phyloP scores from a whole-genome alignment of 2,888 invertebrate species.

The Graphium colonna region DNA sequence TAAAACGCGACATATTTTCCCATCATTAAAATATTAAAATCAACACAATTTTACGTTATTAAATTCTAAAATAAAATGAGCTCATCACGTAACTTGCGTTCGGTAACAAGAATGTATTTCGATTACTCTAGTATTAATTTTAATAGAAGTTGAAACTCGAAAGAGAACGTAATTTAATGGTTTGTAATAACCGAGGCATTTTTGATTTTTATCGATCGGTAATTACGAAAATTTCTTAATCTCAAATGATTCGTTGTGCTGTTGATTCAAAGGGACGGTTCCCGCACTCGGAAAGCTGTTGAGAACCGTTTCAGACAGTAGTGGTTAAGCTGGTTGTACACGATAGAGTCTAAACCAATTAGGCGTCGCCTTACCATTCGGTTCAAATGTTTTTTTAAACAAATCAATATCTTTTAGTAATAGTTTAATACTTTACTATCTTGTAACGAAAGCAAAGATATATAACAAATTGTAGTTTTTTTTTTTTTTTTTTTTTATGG shows the following conservation, averaged over 20 bases:
- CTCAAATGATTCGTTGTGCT: constrained; percentile 10
- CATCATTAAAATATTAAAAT: too few relatives aligned
- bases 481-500: too few relatives aligned
- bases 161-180: background rate
- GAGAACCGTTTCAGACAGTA: constrained; percentile 23
- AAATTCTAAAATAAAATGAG: too few relatives aligned
- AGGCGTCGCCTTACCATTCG: too few relatives aligned
- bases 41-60: too few relatives aligned
- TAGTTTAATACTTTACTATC: too few relatives aligned
- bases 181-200: background rate
- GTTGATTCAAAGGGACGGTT: constrained; percentile 12
- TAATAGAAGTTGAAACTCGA: background rate
- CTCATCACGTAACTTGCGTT: background rate
- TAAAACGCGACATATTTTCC: too few relatives aligned
- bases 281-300: constrained; percentile 15
- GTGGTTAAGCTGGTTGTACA: constrained; percentile 23
- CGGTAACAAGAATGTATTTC: background rate
- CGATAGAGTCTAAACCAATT: too few relatives aligned
- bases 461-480: too few relatives aligned
- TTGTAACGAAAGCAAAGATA: too few relatives aligned
- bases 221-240: constrained; percentile 16
- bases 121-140: background rate
- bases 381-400: too few relatives aligned
- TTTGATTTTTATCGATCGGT: background rate
- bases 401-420: background rate